Conservation (phyloP, 2,888 invertebrate species). For the Orthosia gothica region DNA sequence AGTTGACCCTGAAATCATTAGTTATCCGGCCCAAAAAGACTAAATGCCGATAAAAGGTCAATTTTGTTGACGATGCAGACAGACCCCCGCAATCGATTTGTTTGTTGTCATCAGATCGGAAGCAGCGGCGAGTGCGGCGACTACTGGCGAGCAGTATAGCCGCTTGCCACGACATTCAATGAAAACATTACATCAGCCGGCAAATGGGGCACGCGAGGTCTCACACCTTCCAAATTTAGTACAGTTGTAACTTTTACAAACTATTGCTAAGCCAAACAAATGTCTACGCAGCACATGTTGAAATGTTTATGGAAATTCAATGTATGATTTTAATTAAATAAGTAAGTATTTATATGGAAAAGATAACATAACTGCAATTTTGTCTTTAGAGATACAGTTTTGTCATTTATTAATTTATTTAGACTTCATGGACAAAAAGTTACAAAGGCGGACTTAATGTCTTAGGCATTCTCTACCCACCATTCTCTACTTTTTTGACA, state of each 20-base stretch:
- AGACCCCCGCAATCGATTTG: conserved; percentile 26
- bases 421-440: too few relatives aligned
- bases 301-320: not conserved
- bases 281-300: conserved; percentile 13
- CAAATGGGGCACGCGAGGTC: conserved; percentile 31
- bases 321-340: not conserved
- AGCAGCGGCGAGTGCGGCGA: not conserved
- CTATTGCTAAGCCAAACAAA: conserved; percentile 42
- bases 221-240: conserved; percentile 39
- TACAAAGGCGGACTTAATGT: too few relatives aligned
- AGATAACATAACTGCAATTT: not conserved
- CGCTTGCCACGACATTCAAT: conserved; percentile 41
- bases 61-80: conserved; percentile 11
- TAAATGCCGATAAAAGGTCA: not conserved
- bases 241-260: conserved; percentile 37
- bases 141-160: not conserved
- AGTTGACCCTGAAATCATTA: too few relatives aligned
- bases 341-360: not conserved
- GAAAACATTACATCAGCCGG: conserved; percentile 63
- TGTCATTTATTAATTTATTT: too few relatives aligned
- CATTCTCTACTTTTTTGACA: too few relatives aligned
- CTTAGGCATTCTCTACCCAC: too few relatives aligned
- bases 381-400: not conserved
- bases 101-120: conserved; percentile 56
- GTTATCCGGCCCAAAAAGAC: not conserved